Conservation (phyloP, 2,113 vertebrate genomes). For the Campylomormyrus numenius region DNA sequence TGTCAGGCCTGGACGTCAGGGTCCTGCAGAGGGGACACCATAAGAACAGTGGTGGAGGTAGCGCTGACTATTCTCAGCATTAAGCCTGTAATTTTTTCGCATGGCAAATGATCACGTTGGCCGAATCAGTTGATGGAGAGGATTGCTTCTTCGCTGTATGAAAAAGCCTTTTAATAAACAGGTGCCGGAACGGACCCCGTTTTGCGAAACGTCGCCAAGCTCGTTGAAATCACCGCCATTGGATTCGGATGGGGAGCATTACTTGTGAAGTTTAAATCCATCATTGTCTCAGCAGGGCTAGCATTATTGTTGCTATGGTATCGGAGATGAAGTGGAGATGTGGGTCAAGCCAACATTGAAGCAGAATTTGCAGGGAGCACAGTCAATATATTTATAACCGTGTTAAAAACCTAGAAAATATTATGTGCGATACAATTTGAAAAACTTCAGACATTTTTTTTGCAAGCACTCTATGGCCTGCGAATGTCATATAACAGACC, state of each 20-base stretch:
- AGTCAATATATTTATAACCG: neutral
- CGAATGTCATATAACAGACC: neutral
- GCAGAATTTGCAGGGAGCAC: neutral
- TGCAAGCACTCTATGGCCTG: neutral
- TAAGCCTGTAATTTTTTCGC: constrained; percentile 70
- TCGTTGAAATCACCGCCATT: neutral
- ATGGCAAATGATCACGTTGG: constrained; percentile 66
- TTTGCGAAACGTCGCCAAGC: neutral
- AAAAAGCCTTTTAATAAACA: constrained; percentile 49
- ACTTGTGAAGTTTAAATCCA: neutral
- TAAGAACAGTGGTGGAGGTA: constrained; percentile 64
- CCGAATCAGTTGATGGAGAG: constrained; percentile 48
- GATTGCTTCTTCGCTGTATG: constrained; percentile 35
- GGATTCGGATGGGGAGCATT: neutral
- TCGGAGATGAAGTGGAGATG: neutral
- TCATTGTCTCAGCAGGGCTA: neutral
- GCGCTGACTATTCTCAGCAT: constrained; percentile 52
- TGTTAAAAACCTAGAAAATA: neutral
- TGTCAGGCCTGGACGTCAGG: constrained; percentile 64
- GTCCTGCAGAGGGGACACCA: constrained; percentile 56
- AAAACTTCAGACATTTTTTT: neutral
- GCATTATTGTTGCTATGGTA: neutral
- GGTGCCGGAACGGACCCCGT: constrained; percentile 37
- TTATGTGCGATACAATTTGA: neutral
- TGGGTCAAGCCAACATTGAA: neutral